These are phyloP conservation scores for Enteromius trimaculatus DNA, from an alignment of 2,797 vertebrate species.

Conservation along the genomic window DNA sequence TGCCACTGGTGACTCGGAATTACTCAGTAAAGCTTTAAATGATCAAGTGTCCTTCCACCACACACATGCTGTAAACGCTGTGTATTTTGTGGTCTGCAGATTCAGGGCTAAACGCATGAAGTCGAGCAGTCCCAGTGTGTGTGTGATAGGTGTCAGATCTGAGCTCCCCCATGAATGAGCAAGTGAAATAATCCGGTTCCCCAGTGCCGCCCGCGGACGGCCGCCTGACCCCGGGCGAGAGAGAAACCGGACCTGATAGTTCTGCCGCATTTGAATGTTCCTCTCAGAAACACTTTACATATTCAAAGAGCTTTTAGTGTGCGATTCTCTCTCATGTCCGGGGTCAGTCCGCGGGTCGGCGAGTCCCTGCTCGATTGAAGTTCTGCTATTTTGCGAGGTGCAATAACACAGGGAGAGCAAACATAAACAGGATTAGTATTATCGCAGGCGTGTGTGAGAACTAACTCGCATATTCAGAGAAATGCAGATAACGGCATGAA, in stretches of 20 bases:
- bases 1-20: not conserved
- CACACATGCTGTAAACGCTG: not conserved
- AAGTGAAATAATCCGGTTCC: conserved; percentile 61
- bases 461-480: conserved; percentile 62
- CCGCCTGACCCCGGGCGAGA: conserved; percentile 70
- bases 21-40: not conserved
- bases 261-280: conserved; percentile 76
- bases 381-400: conserved; percentile 64
- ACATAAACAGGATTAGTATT: conserved; percentile 79
- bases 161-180: conserved; percentile 39
- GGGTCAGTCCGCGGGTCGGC: conserved; percentile 46
- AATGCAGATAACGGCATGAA: conserved; percentile 78
- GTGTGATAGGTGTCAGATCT: conserved; percentile 37
- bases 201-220: conserved; percentile 21
- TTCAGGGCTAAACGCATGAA: not conserved
- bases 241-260: conserved; percentile 83
- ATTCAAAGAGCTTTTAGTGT: conserved; percentile 75
- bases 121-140: conserved; percentile 19
- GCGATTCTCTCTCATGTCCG: conserved; percentile 60
- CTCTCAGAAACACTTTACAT: conserved; percentile 71
- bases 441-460: conserved; percentile 69
- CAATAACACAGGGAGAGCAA: conserved; percentile 63
- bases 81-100: not conserved
- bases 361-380: conserved; percentile 63
- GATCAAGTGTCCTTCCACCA: not conserved